These are phyloP conservation scores for Diabrotica virgifera DNA, from an alignment of 1,140 invertebrate species.

Conservation along the genomic window DNA sequence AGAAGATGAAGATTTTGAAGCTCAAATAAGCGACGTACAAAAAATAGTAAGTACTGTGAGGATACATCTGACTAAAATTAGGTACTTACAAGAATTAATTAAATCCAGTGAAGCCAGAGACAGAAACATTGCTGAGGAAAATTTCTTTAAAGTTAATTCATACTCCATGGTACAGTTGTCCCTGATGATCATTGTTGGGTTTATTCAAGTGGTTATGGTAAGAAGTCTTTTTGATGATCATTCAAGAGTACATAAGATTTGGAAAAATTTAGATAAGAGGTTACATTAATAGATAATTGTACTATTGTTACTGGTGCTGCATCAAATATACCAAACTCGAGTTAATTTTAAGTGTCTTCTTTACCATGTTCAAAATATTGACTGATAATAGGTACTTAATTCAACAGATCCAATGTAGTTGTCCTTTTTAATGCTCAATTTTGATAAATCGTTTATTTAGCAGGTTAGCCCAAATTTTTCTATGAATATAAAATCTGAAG, in stretches of 20 bases:
- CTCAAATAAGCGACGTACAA: conserved; percentile 64
- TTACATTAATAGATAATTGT: not conserved
- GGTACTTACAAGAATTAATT: conserved; percentile 69
- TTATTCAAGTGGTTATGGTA: conserved; percentile 65
- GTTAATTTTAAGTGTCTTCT: not conserved
- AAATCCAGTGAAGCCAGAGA: conserved; percentile 73
- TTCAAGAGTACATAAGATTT: conserved; percentile 55
- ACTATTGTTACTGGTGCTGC: not conserved
- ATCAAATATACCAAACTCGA: not conserved
- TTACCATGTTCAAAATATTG: no score
- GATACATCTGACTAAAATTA: conserved; percentile 59
- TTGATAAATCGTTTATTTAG: no score
- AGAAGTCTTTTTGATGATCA: conserved; percentile 67
- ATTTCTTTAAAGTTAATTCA: conserved; percentile 68
- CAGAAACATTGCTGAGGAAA: conserved; percentile 74
- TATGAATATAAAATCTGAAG: no score
- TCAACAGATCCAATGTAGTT: no score
- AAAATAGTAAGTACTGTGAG: conserved; percentile 60
- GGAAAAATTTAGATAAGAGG: conserved; percentile 44
- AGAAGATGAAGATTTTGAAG: conserved; percentile 52
- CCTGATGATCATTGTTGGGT: conserved; percentile 68
- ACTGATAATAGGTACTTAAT: no score
- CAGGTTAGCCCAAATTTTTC: no score
- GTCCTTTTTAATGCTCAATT: no score
- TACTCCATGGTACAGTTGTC: conserved; percentile 70